phyloP scores from a whole-genome alignment of 1,140 invertebrate genomes.

The Goniozus legneri region DNA sequence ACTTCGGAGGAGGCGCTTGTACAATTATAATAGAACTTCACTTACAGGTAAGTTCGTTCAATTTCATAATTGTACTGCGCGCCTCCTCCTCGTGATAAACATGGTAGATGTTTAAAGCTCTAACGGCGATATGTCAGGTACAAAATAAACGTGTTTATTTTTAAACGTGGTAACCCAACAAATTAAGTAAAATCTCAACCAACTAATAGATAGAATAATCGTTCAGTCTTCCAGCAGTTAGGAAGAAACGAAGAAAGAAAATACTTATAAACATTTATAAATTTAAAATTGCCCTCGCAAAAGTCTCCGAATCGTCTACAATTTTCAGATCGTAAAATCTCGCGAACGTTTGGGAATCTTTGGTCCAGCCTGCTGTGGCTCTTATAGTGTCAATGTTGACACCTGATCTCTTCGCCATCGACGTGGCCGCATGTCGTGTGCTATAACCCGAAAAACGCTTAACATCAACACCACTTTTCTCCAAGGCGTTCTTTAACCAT shows the following conservation, averaged over 20 bases:
- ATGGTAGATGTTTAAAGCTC: too few species aligned
- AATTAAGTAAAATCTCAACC: too few species aligned
- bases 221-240: too few species aligned
- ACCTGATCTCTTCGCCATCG: not conserved
- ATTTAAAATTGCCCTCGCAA: not conserved
- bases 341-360: constrained; percentile 19
- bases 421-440: constrained; percentile 12
- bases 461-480: constrained; percentile 8
- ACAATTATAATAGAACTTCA: too few species aligned
- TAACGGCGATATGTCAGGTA: too few species aligned
- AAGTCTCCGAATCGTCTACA: not conserved
- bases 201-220: too few species aligned
- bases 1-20: too few species aligned
- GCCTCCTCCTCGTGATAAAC: not conserved
- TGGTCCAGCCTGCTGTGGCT: constrained; percentile 22
- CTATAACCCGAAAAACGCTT: constrained; percentile 8
- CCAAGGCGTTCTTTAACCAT: constrained; percentile 11
- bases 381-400: constrained; percentile 15
- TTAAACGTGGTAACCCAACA: too few species aligned
- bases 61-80: not conserved
- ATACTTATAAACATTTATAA: not conserved
- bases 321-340: constrained; percentile 16
- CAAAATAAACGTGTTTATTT: too few species aligned
- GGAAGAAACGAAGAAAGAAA: not conserved
- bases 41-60: too few species aligned